Base-by-base conservation (phyloP, 2,113 vertebrate genomes). In the Panthera tigris region DNA sequence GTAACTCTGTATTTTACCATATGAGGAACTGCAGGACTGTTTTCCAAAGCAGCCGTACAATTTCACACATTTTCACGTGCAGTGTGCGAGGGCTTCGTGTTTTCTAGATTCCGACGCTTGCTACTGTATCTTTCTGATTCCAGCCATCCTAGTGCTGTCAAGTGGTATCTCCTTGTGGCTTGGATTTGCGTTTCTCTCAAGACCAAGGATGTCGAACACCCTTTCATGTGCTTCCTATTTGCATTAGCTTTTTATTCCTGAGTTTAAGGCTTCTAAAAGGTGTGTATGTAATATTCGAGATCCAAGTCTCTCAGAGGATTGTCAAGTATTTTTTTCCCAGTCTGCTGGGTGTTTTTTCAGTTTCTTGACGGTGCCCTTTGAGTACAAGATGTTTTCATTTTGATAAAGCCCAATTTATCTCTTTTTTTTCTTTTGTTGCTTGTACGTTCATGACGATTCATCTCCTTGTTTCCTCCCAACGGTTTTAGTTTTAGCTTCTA, bases 321-420 rank as follows among this genome's bases (percentile, higher is more conserved):
- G 92, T 82, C 61, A 71, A 91, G 69, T 81, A 91, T 79, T 55
- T 94, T 78, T 85, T 87, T 36, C 55, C 65, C 29, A 94, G 57
- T 84, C 74, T 57, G 21, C 66, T 16, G 2, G 65, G 63, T 76
- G 25, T 66, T 66, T 48, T 76, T 92, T 92, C 55, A 90, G 63
- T 83, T 92, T 91, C 45, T 89, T 55, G 33, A 85, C 27, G 85
- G 41, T 25, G 10, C 79, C 23, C 27, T 91, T 93, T 83, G 39
- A 93, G 21, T 33, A 73, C 52, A 79, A 71, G 66, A 7, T 3
- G 61, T 55, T 96, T 82, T 36, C 71, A 78, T 81, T 81, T 74
- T 80, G 29, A 84, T 83, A 41, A 50, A 71, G 10, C 68, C 10
- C 52, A 73, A 84, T 84, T 57, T 79, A 41, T 73, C 31, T 63